phyloP scores from a whole-genome alignment of 30 jellyfish, hydroid and myxozoan species.

The Aurelia sp. region DNA sequence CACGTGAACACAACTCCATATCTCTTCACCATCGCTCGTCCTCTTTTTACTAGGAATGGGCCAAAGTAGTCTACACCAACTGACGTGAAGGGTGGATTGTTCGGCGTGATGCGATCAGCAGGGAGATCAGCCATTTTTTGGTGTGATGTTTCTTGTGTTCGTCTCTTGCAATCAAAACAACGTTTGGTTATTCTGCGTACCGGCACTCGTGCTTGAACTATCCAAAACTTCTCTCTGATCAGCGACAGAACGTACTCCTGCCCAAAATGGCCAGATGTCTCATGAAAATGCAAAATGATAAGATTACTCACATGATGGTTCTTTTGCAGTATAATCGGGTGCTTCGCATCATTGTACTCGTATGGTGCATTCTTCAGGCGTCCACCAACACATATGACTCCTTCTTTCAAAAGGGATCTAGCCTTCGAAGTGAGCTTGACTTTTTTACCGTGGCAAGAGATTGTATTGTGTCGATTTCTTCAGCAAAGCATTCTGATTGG shows the following conservation, averaged over 20 bases:
- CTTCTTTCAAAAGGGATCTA: conserved; percentile 24
- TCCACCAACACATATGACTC: conserved; percentile 33
- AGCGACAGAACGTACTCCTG: conserved; percentile 14
- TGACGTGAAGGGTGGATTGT: conserved; percentile 43
- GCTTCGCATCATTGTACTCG: background rate
- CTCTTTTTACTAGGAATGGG: conserved; percentile 54
- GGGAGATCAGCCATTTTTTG: conserved; percentile 71
- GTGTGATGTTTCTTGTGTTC: conserved; percentile 26
- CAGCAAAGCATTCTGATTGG: conserved; percentile 20
- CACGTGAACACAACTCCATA: conserved; percentile 59
- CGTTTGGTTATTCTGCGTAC: conserved; percentile 23
- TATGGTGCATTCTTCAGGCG: conserved; percentile 26
- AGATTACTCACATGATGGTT: conserved; percentile 28
- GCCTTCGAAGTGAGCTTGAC: conserved; percentile 5
- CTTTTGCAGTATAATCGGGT: conserved; percentile 38
- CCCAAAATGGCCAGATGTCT: conserved; percentile 36
- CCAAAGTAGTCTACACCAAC: conserved; percentile 69
- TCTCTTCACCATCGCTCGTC: conserved; percentile 29
- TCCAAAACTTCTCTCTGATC: conserved; percentile 53
- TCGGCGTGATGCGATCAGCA: conserved; percentile 16
- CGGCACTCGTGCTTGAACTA: conserved; percentile 36
- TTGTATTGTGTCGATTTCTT: conserved; percentile 3
- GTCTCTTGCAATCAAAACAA: conserved; percentile 43
- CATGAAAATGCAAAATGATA: conserved; percentile 17
- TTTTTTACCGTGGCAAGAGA: background rate